Evolutionary conservation across 2,797 vertebrate genomes (phyloP), one percentile per base, ranked within the genome.

Genomic region (Pangasius larnaudii): DNA sequence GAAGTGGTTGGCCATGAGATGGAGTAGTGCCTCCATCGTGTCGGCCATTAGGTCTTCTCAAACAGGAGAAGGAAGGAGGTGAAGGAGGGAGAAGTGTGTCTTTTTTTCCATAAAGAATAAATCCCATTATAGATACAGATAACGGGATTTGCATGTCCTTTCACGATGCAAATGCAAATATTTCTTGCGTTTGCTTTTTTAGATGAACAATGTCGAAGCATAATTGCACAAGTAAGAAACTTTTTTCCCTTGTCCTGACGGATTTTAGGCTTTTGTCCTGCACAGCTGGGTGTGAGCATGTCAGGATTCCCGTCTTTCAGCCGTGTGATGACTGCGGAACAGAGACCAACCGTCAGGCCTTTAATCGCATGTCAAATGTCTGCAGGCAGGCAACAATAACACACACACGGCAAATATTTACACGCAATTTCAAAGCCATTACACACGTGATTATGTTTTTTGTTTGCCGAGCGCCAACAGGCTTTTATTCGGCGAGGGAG

Each of bases 361-460:
- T 86, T 82, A 86, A 90, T 86, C 85, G 72, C 79, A 79, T 71
- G 84, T 80, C 79, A 89, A 86, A 63, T 84, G 85, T 79, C 87
- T 59, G 59, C 59, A 72, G 84, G 94, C 94, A 92, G 92, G 95
- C 91, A 95, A 95, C 93, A 95, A 95, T 94, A 95, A 94, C 93
- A 94, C 93, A 94, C 79, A 89, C 75, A 83, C 27, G 79, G 93
- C 92, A 95, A 96, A 96, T 96, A 96, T 96, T 96, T 95, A 94
- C 94, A 92, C 91, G 89, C 90, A 65, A 93, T 94, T 95, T 94
- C 92, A 93, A 93, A 93, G 91, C 93, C 93, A 94, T 94, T 94
- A 95, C 93, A 94, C 94, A 93, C 92, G 92, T 92, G 92, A 95
- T 94, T 95, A 93, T 94, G 93, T 94, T 93, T 53, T 89, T 89